Percentiles rank a stretch among this genome's conserved stretches.
Evolutionary conservation across 2,113 vertebrate species (phyloP).

Genomic region (Sylvietta virens): DNA sequence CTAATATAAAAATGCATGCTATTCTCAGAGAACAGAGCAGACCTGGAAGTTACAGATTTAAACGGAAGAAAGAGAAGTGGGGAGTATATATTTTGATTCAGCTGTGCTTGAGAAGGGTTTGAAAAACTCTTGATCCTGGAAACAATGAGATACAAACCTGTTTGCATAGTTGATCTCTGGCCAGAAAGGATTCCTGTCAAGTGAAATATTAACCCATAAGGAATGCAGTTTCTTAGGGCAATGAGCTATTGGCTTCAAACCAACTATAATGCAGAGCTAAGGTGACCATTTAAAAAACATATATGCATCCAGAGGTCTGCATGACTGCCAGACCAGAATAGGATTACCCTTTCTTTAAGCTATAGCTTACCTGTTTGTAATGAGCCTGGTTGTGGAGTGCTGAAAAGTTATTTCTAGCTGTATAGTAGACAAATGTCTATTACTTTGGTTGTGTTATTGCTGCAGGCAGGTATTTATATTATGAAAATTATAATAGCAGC

Average conservation of each 20-base stretch:
- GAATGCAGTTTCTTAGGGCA: constrained; percentile 42
- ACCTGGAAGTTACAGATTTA: not conserved
- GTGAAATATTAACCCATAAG: constrained; percentile 61
- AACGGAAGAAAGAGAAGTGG: not conserved
- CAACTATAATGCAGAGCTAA: constrained; percentile 13
- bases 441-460: not conserved
- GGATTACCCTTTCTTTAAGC: not conserved
- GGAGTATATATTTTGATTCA: not conserved
- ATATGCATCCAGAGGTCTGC: not conserved
- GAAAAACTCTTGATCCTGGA: constrained; percentile 4
- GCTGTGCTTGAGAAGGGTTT: constrained; percentile 5
- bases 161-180: constrained; percentile 4
- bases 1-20: not conserved
- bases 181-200: constrained; percentile 58
- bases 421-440: not conserved
- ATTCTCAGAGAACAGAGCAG: not conserved
- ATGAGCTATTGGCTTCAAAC: constrained; percentile 13
- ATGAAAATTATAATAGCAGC: not conserved
- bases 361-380: not conserved
- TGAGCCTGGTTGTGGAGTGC: not conserved
- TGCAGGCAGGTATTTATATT: not conserved
- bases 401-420: not conserved
- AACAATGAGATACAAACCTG: constrained; percentile 48
- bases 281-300: constrained; percentile 41
- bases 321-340: not conserved